These are phyloP conservation scores for Diadegma fenestrale DNA, from an alignment of 2,888 invertebrate species.

Conservation along the genomic window DNA sequence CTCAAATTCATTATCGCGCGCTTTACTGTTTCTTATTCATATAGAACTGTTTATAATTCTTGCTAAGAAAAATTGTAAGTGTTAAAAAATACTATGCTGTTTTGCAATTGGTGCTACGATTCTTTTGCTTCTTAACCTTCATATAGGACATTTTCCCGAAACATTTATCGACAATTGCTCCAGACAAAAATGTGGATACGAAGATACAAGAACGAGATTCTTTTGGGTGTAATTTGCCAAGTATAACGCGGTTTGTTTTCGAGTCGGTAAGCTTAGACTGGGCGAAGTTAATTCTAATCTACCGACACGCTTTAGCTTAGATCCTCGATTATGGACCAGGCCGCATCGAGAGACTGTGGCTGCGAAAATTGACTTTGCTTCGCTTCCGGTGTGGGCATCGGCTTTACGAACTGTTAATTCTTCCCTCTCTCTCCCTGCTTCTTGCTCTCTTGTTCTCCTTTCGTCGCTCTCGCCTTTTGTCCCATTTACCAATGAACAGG, in stretches of 20 bases:
- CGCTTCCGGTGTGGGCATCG: slow-evolving; percentile 24
- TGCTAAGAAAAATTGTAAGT: no score
- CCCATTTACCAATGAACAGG: slow-evolving; percentile 3
- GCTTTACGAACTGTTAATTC: slow-evolving; percentile 36
- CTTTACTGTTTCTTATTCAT: no score
- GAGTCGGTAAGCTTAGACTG: not conserved
- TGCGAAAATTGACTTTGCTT: slow-evolving; percentile 27
- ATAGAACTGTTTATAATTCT: no score
- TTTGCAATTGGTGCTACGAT: no score
- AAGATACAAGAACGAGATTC: not conserved
- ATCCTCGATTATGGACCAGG: slow-evolving; percentile 18
- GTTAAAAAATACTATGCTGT: no score
- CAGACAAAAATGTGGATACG: no score
- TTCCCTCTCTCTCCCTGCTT: slow-evolving; percentile 11
- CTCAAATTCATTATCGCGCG: no score
- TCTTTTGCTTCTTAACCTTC: no score
- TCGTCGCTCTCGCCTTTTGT: slow-evolving; percentile 5
- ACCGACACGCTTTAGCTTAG: not conserved
- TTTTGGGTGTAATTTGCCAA: not conserved
- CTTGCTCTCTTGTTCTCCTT: slow-evolving; percentile 1
- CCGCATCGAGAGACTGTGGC: slow-evolving; percentile 9
- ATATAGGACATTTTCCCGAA: no score
- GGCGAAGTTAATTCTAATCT: slow-evolving; percentile 20
- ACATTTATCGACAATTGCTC: no score
- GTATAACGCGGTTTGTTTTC: not conserved